Evolutionary conservation across 2,797 vertebrate genomes (phyloP).

Genomic region (Enoplosus armatus): DNA sequence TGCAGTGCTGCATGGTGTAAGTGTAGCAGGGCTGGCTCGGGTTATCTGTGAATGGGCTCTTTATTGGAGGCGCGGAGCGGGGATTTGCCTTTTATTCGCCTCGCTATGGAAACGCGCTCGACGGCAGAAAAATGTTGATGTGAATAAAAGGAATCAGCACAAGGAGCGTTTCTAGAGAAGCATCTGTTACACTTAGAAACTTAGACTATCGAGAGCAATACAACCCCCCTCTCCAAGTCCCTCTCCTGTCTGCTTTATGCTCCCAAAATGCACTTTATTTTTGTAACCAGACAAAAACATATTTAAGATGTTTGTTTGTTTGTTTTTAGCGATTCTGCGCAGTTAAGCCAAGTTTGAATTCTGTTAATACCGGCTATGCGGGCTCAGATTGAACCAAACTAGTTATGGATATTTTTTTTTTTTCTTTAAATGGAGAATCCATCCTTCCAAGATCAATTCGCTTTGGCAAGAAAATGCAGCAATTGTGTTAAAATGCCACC

Average conservation of each 20-base stretch:
- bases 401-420: conserved; percentile 8
- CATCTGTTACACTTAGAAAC: conserved; percentile 99
- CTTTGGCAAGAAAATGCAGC: conserved; percentile 19
- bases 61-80: conserved; percentile 93
- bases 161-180: conserved; percentile 95
- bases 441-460: conserved; percentile 33
- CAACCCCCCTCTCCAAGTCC: conserved; percentile 88
- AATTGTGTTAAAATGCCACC: conserved; percentile 3
- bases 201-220: conserved; percentile 94
- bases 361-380: background rate
- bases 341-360: background rate
- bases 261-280: conserved; percentile 52
- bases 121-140: conserved; percentile 94
- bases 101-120: conserved; percentile 99
- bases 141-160: conserved; percentile 95
- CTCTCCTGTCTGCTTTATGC: conserved; percentile 74
- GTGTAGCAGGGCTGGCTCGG: conserved; percentile 90
- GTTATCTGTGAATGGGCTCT: conserved; percentile 94
- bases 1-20: conserved; percentile 86
- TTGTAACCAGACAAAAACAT: conserved; percentile 16
- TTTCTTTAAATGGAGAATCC: conserved; percentile 14
- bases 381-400: background rate
- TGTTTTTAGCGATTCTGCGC: background rate
- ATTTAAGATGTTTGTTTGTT: accelerated
- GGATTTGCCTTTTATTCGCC: conserved; percentile 98